Base-by-base conservation (phyloP, 2,888 invertebrate species). In the Drepana falcataria region DNA sequence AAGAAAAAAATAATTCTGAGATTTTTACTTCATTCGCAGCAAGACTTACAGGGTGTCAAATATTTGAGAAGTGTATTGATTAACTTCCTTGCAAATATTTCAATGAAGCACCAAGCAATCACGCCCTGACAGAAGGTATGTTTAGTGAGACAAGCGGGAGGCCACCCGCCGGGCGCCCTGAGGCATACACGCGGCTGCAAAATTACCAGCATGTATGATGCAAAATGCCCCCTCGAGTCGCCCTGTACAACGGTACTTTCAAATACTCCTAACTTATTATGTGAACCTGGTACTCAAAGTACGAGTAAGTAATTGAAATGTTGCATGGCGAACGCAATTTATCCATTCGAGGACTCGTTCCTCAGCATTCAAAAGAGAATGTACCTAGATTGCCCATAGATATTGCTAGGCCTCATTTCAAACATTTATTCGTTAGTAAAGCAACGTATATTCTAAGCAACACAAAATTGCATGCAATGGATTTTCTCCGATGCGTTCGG, bases 141-240 rank as follows among this genome's bases (percentile, higher is more conserved):
- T 76, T 80, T 78, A 81, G 78, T 75, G 72, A 68, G 73, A 69
- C 71, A 72, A 64, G 67, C 64, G 58, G 63, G 61, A 71, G 84
- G 71, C 88, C 89, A 87, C 87, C 85, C 86, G 81, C 80, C 70
- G 81, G 53, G 82, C 64, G 68, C 77, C 85, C 81, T 61, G 70
- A 48, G 85, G 87, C 86, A 63, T 75, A 78, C 88, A 87, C 87
- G 88, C 83, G 85, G 77, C 70, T 64, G 71, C 74, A 71, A 80
- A 77, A 71, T 75, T 68, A 61, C 66, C 61, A 62, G 65, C 59
- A 56, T 58, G 59, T 55, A 61, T 62, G 58, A 59, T 63, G 68
- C 61, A 67, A 73, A 75, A 68, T 72, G 65, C 63, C 57, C 53
- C 57, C 55, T 58, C 61, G 58, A 55, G 58, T 58, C 59, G 56